Percentiles rank a stretch among this genome's conserved stretches.
phyloP scores from a whole-genome alignment of 2,888 invertebrate genomes.

The Dioctria linearis region DNA sequence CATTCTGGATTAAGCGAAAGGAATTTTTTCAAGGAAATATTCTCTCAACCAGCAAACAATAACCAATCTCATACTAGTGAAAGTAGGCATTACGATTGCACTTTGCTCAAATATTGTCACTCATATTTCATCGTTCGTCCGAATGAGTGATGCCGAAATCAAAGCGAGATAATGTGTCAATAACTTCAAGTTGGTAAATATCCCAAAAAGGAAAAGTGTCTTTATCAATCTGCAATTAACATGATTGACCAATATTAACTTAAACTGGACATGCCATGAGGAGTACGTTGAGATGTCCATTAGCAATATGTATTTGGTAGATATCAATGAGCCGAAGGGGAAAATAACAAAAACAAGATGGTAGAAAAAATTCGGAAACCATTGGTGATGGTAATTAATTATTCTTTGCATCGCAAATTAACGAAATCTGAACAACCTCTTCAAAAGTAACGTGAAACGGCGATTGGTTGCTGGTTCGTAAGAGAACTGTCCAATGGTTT shows the following conservation, averaged over 20 bases:
- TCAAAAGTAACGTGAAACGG: constrained; percentile 4
- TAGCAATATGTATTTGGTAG: constrained; percentile 19
- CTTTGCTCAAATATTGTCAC: too few species aligned
- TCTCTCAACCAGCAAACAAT: too few species aligned
- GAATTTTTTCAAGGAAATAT: too few species aligned
- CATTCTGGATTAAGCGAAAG: too few species aligned
- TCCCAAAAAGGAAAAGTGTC: too few species aligned
- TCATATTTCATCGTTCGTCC: too few species aligned
- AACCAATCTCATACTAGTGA: too few species aligned
- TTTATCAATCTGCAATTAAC: constrained; percentile 35
- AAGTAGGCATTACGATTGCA: neutral
- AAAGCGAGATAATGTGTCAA: too few species aligned
- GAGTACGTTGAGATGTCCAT: constrained; percentile 19
- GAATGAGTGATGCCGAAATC: too few species aligned
- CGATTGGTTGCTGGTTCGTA: neutral
- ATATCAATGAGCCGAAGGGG: neutral
- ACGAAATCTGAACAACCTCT: neutral
- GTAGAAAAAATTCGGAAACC: neutral
- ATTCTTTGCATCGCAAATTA: constrained; percentile 28
- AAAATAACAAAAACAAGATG: neutral
- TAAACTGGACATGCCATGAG: constrained; percentile 20
- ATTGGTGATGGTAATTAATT: constrained; percentile 33
- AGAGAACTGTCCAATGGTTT: constrained; percentile 17
- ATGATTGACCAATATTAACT: constrained; percentile 27
- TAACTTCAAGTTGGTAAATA: too few species aligned